Percentiles rank a stretch among this genome's conserved stretches.
Evolutionary conservation across 2,888 invertebrate species (phyloP).

Genomic region (Nudaria mundana): DNA sequence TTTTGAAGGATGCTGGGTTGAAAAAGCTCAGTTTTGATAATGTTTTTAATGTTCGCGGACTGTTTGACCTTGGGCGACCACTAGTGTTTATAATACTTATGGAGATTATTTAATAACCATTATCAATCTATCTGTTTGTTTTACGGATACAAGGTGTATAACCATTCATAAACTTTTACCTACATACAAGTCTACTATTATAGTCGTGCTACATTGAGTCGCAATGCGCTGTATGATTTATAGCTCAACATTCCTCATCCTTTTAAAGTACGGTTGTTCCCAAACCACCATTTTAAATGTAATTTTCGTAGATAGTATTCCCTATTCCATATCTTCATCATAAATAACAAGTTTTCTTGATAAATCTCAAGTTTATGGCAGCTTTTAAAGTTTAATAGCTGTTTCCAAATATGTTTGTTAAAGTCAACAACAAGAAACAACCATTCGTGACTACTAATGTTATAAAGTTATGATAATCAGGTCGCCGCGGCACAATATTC

Average conservation of each 20-base stretch:
- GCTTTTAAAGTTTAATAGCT: conserved; percentile 23
- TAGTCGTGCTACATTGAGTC: conserved; percentile 18
- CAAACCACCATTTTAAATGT: conserved; percentile 33
- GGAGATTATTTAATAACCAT: no score
- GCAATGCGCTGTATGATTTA: conserved; percentile 25
- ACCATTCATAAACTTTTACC: not conserved
- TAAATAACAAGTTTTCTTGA: conserved; percentile 30
- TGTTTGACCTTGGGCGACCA: no score
- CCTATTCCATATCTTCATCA: conserved; percentile 14
- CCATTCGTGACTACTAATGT: conserved; percentile 19
- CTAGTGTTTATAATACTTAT: no score
- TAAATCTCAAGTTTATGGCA: conserved; percentile 23
- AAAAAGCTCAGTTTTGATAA: no score
- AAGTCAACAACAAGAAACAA: conserved; percentile 12
- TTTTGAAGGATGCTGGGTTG: no score
- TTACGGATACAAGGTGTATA: not conserved
- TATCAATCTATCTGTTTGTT: not conserved
- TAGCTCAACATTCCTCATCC: conserved; percentile 14
- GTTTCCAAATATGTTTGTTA: conserved; percentile 13
- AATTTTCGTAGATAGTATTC: conserved; percentile 21
- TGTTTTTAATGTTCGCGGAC: no score
- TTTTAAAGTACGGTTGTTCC: conserved; percentile 30
- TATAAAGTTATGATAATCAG: conserved; percentile 13
- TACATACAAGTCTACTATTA: not conserved
- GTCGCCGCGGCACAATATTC: conserved; percentile 7